Evolutionary conservation across 2,797 vertebrate species (phyloP).

Genomic region (Hydrolagus colliei): DNA sequence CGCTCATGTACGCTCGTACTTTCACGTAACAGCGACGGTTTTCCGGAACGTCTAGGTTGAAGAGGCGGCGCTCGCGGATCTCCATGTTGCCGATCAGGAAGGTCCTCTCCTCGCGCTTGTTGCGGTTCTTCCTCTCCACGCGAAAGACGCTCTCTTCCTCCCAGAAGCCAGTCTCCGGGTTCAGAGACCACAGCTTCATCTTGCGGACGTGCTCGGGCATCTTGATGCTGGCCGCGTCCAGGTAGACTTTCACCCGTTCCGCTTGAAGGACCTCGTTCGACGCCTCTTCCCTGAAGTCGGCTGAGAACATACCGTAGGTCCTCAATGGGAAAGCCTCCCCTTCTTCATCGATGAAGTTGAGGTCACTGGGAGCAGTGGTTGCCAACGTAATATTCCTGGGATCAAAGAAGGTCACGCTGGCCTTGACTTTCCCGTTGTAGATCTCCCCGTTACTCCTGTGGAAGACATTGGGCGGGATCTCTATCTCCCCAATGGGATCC

Average conservation of each 20-base stretch:
- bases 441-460: conserved; percentile 65
- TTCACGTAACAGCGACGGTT: conserved; percentile 91
- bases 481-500: conserved; percentile 73
- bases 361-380: conserved; percentile 75
- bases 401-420: conserved; percentile 88
- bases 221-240: conserved; percentile 74
- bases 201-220: conserved; percentile 78
- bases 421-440: conserved; percentile 77
- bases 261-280: conserved; percentile 65
- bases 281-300: conserved; percentile 76
- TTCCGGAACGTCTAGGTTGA: conserved; percentile 94
- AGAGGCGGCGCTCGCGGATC: conserved; percentile 84
- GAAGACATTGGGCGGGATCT: conserved; percentile 77
- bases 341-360: conserved; percentile 73
- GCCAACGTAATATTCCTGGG: conserved; percentile 78
- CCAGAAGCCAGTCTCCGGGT: conserved; percentile 83
- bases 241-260: conserved; percentile 69
- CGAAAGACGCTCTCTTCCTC: conserved; percentile 77
- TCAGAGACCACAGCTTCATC: conserved; percentile 91
- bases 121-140: conserved; percentile 49
- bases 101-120: conserved; percentile 81
- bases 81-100: conserved; percentile 93
- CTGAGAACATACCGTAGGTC: conserved; percentile 92
- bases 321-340: conserved; percentile 80
- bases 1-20: conserved; percentile 85